Evolutionary conservation across 2,888 invertebrate species (phyloP).

Genomic region (Agriotes lineatus): DNA sequence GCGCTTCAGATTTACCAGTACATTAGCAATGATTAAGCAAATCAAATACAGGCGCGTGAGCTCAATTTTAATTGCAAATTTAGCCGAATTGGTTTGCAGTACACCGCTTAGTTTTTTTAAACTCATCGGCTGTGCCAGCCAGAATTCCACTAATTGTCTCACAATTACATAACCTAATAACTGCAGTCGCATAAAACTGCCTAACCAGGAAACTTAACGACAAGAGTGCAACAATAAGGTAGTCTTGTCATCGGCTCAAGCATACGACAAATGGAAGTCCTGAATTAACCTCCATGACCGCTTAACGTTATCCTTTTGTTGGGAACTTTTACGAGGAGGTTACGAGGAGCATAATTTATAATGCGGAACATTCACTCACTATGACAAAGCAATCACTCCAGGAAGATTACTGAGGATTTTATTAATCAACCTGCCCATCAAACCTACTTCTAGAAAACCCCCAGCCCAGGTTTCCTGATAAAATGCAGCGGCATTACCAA

Average conservation of each 20-base stretch:
- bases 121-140: too few relatives aligned
- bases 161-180: not conserved
- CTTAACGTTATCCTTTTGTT: slow-evolving; percentile 30
- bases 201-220: not conserved
- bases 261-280: slow-evolving; percentile 29
- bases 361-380: slow-evolving; percentile 22
- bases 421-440: slow-evolving; percentile 22
- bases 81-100: too few relatives aligned
- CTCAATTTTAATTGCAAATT: not conserved
- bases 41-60: not conserved
- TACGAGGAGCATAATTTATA: slow-evolving; percentile 35
- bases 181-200: not conserved
- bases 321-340: slow-evolving; percentile 28
- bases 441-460: not conserved
- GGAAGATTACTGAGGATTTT: slow-evolving; percentile 10
- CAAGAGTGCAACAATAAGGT: slow-evolving; percentile 19
- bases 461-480: not conserved
- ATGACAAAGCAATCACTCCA: slow-evolving; percentile 27
- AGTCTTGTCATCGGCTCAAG: slow-evolving; percentile 22
- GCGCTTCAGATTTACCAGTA: slow-evolving; percentile 5
- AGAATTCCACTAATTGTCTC: too few relatives aligned
- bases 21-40: not conserved
- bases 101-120: too few relatives aligned
- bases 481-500: not conserved
- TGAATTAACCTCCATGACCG: slow-evolving; percentile 28